phyloP scores from a whole-genome alignment of 2,797 vertebrate species.

The Muraenolepis orangiensis region DNA sequence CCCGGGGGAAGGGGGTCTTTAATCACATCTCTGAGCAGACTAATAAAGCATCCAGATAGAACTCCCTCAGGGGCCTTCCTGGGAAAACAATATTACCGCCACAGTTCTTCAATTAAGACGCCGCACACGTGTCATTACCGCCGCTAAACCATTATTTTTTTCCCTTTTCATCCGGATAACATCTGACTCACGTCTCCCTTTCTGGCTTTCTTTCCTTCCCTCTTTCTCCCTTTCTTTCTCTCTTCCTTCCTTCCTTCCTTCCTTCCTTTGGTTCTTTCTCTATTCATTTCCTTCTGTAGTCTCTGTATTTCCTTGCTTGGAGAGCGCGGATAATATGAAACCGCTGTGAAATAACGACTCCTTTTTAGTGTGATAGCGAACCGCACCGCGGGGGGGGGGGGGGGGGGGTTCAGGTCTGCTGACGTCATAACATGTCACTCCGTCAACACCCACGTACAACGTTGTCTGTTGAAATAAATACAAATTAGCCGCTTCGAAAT shows the following conservation, averaged over 20 bases:
- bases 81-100: constrained; percentile 62
- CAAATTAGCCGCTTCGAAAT: too few species aligned
- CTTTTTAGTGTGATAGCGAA: too few species aligned
- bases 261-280: not conserved
- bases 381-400: too few species aligned
- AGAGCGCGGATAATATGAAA: too few species aligned
- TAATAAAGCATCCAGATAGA: constrained; percentile 61
- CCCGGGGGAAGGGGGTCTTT: constrained; percentile 42
- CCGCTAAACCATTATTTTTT: not conserved
- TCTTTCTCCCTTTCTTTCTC: too few species aligned
- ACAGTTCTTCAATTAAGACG: constrained; percentile 56
- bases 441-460: too few species aligned
- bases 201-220: not conserved
- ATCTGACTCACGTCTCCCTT: not conserved
- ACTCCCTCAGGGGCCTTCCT: constrained; percentile 51
- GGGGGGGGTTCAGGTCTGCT: too few species aligned
- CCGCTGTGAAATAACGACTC: too few species aligned
- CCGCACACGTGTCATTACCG: constrained; percentile 63
- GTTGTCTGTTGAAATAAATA: too few species aligned
- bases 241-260: too few species aligned
- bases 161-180: not conserved
- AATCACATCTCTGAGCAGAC: constrained; percentile 62
- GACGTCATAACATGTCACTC: too few species aligned
- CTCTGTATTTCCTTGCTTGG: too few species aligned
- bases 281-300: not conserved